Evolutionary conservation across 1,140 invertebrate species (phyloP), one percentile per base, ranked within the genome.

Genomic region (Belonocnema kinseyi): DNA sequence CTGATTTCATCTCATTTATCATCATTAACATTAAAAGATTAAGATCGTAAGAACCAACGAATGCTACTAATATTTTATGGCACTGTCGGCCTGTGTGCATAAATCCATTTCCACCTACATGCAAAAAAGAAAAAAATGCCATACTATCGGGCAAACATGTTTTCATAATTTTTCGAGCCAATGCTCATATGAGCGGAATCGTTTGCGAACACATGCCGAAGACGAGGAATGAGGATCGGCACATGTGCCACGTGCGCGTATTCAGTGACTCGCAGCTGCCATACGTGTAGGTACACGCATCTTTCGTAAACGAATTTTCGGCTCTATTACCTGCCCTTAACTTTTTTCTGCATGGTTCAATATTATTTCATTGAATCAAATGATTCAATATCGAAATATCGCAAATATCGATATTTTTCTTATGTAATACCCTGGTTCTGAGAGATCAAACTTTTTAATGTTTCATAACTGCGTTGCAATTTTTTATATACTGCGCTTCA

Each of bases 171-270:
- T 72, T 71, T 58, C 74, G 77, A 77, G 79, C 79, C 79, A 73
- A 83, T 83, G 77, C 82, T 78, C 77, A 80, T 66, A 81, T 83
- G 78, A 79, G 78, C 80, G 76, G 82, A 75, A 73, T 46, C 75
- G 78, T 82, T 77, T 72, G 76, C 75, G 54, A 66, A 75, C 82
- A 84, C 82, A 84, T 84, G 80, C 79, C 80, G 80, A 80, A 80
- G 77, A 77, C 80, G 76, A 77, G 61, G 61, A 50, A 73, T 73
- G 52, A 56, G 77, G 61, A 74, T 70, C 72, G 72, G 73, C 73
- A 77, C 72, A 73, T 66, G 71, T 73, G 61, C 76, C 76, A 73
- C 73, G 76, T 73, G 77, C 75, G 74, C 72, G 74, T 74, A 73
- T 82, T 80, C 77, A 77, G 46, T 77, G 76, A 74, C 72, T 58